A percentile compares a stretch with the other conserved stretches of the same genome.
Evolutionary conservation across 1,140 invertebrate genomes (phyloP).

Genomic region (Dolichoris vasculosae): DNA sequence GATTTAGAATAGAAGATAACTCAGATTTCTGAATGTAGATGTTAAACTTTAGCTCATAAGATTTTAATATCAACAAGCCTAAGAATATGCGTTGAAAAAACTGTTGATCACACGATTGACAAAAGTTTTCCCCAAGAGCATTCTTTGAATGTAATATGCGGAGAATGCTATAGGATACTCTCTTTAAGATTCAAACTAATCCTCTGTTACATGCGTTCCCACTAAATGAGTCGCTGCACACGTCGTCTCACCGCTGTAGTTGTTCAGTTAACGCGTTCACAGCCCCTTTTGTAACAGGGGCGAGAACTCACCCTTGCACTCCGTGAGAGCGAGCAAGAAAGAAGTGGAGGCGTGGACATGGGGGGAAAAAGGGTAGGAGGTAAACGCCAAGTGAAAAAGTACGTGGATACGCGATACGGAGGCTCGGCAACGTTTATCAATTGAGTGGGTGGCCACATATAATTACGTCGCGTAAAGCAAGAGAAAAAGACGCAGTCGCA

Average conservation of each 20-base stretch:
- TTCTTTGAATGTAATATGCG: neutral
- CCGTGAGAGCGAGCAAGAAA: slow-evolving; percentile 25
- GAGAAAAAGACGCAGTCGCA: neutral
- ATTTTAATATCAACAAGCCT: neutral
- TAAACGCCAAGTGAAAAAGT: neutral
- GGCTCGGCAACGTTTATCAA: slow-evolving; percentile 33
- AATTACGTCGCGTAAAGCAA: slow-evolving; percentile 59
- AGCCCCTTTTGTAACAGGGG: neutral
- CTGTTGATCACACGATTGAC: neutral
- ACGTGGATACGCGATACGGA: neutral
- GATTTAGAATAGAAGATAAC: neutral
- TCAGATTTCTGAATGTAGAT: neutral
- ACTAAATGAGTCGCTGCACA: neutral
- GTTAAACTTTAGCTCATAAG: neutral
- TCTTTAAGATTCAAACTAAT: neutral
- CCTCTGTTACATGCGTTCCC: neutral
- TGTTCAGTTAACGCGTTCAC: neutral
- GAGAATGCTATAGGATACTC: neutral
- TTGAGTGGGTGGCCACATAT: slow-evolving; percentile 54
- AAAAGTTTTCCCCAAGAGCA: neutral
- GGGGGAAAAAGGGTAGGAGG: neutral
- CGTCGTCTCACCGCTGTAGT: neutral
- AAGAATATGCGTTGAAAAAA: neutral
- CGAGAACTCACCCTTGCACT: neutral
- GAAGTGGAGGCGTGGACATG: neutral